A percentile compares a stretch with the other conserved stretches of the same genome.
Evolutionary conservation across 2,888 invertebrate genomes (phyloP).

Genomic region (Synanthedon tipuliformis): DNA sequence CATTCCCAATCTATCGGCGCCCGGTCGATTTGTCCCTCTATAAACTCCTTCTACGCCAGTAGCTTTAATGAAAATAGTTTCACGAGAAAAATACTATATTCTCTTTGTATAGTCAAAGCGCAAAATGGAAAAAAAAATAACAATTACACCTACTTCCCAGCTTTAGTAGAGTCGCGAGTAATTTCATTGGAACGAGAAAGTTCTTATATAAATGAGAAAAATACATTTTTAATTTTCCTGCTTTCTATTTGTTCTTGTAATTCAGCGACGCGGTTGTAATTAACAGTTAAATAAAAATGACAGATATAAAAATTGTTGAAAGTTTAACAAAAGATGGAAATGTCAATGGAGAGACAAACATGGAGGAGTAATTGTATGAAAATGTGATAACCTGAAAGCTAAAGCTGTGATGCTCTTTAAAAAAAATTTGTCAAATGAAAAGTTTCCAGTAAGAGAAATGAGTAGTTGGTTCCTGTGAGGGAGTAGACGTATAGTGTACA

Average conservation of each 20-base stretch:
- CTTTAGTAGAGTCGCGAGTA: conserved; percentile 9
- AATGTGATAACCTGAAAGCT: too few relatives aligned
- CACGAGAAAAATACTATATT: conserved; percentile 42
- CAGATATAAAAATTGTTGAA: background rate
- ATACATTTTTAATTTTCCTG: conserved; percentile 6
- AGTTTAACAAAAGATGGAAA: background rate
- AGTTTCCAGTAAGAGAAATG: conserved; percentile 55
- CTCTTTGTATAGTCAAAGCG: conserved; percentile 1
- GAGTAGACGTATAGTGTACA: conserved; percentile 51
- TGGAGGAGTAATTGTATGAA: conserved; percentile 9
- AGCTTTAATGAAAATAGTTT: conserved; percentile 64
- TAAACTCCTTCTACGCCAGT: conserved; percentile 50
- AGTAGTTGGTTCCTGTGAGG: conserved; percentile 48
- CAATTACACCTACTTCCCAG: conserved; percentile 8
- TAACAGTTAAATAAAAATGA: background rate
- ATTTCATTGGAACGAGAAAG: conserved; percentile 8
- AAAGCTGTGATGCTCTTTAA: too few relatives aligned
- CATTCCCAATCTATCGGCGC: conserved; percentile 51
- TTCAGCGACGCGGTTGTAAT: background rate
- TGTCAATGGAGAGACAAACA: background rate
- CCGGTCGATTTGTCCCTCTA: conserved; percentile 48
- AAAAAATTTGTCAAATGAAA: conserved; percentile 34
- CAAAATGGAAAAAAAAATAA: conserved; percentile 12
- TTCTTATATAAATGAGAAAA: conserved; percentile 8
- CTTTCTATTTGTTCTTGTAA: conserved; percentile 3